Percentiles rank a stretch among this genome's conserved stretches.
These are phyloP conservation scores for Xenops minutus DNA, from an alignment of 2,797 vertebrate species.

Conservation along the genomic window DNA sequence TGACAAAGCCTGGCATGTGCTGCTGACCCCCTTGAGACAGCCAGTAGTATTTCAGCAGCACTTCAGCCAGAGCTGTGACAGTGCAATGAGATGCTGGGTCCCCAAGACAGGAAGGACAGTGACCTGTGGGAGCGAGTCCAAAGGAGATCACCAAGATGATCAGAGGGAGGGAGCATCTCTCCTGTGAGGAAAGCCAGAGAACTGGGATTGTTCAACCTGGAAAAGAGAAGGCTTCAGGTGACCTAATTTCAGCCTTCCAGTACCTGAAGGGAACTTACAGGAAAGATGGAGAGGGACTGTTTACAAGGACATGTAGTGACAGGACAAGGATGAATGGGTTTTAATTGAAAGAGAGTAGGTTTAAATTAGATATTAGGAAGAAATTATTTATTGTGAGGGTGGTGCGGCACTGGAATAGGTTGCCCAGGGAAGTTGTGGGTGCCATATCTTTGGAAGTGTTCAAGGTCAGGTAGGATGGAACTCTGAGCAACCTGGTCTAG, in stretches of 20 bases:
- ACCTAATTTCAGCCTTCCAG: neutral
- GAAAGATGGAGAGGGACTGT: neutral
- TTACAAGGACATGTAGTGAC: neutral
- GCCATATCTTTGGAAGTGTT: neutral
- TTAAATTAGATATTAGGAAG: neutral
- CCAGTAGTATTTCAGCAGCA: neutral
- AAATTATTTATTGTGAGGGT: neutral
- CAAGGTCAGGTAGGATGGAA: neutral
- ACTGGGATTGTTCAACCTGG: neutral
- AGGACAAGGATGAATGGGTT: neutral
- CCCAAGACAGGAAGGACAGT: neutral
- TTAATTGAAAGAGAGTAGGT: neutral
- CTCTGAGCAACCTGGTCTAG: neutral
- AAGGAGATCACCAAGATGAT: neutral
- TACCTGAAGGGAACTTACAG: neutral
- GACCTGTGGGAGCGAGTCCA: neutral
- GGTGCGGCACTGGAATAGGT: neutral
- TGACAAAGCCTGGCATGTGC: rapidly evolving
- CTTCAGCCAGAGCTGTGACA: rapidly evolving
- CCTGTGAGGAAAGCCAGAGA: neutral
- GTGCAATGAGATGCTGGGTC: neutral
- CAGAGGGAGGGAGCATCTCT: neutral
- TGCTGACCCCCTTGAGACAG: neutral
- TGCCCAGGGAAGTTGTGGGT: neutral
- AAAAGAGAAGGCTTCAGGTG: neutral